Percentiles rank a stretch among this genome's conserved stretches.
These are phyloP conservation scores for Microtus pennsylvanicus DNA, from an alignment of 2,113 vertebrate species.

Conservation along the genomic window DNA sequence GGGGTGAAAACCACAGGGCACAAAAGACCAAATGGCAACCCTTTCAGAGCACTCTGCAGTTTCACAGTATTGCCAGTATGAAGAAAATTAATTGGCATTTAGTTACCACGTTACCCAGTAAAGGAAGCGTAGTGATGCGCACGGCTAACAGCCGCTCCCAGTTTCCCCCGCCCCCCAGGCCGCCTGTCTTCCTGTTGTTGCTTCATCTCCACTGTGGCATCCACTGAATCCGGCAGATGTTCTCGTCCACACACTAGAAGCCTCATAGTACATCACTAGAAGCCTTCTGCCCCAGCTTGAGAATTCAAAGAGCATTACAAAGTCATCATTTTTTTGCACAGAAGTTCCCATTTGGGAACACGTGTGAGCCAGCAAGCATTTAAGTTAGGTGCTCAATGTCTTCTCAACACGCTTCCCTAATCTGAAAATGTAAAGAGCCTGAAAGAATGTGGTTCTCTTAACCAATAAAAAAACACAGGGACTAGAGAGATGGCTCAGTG, in stretches of 20 bases:
- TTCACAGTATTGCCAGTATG: not conserved
- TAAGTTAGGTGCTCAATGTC: not conserved
- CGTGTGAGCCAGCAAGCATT: not conserved
- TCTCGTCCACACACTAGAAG: not conserved
- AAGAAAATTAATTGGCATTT: slow-evolving; percentile 21
- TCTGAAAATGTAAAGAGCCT: not conserved
- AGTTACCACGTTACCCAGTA: not conserved
- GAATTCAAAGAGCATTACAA: not conserved
- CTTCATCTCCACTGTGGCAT: not conserved
- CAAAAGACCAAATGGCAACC: not conserved
- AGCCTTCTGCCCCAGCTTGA: not conserved
- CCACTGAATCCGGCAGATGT: not conserved
- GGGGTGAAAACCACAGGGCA: not conserved
- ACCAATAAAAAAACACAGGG: not conserved
- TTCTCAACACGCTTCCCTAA: not conserved
- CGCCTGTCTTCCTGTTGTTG: accelerated
- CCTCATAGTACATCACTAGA: not conserved
- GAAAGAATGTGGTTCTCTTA: not conserved
- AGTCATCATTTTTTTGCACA: not conserved
- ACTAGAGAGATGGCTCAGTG: not conserved
- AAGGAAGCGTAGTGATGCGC: not conserved
- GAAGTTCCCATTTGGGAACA: not conserved
- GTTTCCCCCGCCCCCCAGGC: not conserved
- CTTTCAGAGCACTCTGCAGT: not conserved
- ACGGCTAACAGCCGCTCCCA: not conserved